These are phyloP conservation scores for Maniola jurtina DNA, from an alignment of 1,140 invertebrate genomes.

Conservation along the genomic window DNA sequence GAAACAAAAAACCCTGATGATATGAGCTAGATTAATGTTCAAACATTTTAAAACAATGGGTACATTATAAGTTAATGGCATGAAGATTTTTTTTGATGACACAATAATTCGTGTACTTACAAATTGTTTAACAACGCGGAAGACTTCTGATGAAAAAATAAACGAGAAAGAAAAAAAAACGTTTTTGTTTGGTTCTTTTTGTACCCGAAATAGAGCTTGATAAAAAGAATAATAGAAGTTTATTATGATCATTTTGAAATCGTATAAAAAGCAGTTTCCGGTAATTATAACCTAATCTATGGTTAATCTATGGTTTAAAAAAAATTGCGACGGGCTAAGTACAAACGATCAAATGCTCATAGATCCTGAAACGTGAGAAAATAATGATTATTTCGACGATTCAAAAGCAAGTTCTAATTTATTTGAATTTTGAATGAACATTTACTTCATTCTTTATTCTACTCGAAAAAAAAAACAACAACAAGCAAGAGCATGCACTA, in stretches of 20 bases:
- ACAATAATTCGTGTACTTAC: background rate
- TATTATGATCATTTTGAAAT: background rate
- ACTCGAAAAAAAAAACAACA: too few relatives aligned
- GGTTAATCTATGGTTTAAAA: background rate
- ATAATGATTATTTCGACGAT: too few relatives aligned
- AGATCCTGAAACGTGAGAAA: too few relatives aligned
- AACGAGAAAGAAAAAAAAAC: background rate
- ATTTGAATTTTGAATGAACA: too few relatives aligned
- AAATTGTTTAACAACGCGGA: background rate
- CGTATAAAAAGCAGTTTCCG: background rate
- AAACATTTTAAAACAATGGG: background rate
- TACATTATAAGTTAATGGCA: background rate
- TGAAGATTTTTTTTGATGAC: too few relatives aligned
- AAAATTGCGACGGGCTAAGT: background rate
- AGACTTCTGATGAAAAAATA: background rate
- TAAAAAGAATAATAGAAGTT: background rate
- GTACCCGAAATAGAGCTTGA: slow-evolving; percentile 1
- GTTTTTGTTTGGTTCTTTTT: background rate
- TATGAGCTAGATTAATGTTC: too few relatives aligned
- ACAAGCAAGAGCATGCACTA: too few relatives aligned
- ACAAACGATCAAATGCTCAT: too few relatives aligned
- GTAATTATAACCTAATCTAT: background rate
- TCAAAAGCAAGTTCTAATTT: too few relatives aligned
- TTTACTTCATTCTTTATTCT: too few relatives aligned
- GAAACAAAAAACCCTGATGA: too few relatives aligned